These are phyloP conservation scores for Parazoanthus swiftii DNA, from an alignment of 92 coral and sea anemone genomes.

Conservation along the genomic window DNA sequence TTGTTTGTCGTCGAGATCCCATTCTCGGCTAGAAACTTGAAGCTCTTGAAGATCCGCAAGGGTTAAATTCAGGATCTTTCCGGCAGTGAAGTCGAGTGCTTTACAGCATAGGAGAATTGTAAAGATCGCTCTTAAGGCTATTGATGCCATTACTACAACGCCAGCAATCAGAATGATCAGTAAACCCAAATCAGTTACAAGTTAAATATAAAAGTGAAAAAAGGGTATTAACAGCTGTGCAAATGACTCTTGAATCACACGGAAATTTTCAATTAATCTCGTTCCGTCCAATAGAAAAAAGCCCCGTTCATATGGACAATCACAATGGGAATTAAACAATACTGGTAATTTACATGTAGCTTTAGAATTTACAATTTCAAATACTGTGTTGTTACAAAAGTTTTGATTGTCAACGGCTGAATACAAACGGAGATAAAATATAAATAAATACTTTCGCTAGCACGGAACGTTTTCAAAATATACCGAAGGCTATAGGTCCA, in stretches of 20 bases:
- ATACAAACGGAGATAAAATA: not conserved
- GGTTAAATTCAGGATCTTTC: not conserved
- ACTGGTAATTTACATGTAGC: not conserved
- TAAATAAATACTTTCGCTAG: not conserved
- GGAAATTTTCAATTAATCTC: conserved; percentile 12
- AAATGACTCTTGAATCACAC: conserved; percentile 29
- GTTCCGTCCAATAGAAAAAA: conserved; percentile 14
- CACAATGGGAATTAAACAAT: not conserved
- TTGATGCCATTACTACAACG: not conserved
- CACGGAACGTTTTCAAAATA: not conserved
- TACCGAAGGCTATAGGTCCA: not conserved
- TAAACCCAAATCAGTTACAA: not conserved
- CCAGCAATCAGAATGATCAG: not conserved
- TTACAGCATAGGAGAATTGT: not conserved
- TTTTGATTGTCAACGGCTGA: not conserved
- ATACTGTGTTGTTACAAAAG: not conserved
- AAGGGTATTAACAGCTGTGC: conserved; percentile 30
- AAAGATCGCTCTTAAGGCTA: not conserved
- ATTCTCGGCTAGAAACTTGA: not conserved
- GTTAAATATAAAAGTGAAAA: not conserved
- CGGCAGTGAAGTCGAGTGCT: not conserved
- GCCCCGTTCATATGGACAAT: conserved; percentile 30
- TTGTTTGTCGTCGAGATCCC: not conserved
- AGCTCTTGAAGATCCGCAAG: conserved; percentile 7
- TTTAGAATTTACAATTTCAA: not conserved